phyloP scores from a whole-genome alignment of 1,140 invertebrate genomes.

The Megathymus violae region DNA sequence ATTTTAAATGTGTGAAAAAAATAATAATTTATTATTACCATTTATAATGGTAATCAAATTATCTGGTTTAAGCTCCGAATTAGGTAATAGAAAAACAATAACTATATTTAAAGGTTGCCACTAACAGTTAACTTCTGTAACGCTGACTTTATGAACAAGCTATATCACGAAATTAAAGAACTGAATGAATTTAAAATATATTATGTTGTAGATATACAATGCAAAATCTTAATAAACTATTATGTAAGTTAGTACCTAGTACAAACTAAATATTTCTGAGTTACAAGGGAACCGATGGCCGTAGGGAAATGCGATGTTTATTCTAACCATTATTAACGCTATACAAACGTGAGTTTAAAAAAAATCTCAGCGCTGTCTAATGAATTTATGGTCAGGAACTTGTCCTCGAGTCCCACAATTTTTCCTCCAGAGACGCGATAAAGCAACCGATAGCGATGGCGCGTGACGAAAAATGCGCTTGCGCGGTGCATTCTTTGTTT shows the following conservation, averaged over 20 bases:
- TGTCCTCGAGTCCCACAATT: conserved; percentile 63
- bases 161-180: no score
- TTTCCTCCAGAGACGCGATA: conserved; percentile 68
- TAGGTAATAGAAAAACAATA: no score
- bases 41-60: conserved; percentile 3
- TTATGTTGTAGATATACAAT: no score
- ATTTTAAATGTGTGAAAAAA: conserved; percentile 7
- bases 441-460: conserved; percentile 58
- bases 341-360: conserved; percentile 62
- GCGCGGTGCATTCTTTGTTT: conserved; percentile 19
- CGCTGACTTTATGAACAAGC: no score
- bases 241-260: no score
- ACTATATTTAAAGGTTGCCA: no score
- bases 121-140: no score
- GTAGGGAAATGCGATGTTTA: conserved; percentile 4
- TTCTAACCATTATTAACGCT: conserved; percentile 42
- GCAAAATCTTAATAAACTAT: no score
- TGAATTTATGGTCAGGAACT: conserved; percentile 81
- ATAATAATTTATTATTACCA: conserved; percentile 1
- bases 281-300: no score
- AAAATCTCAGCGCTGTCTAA: conserved; percentile 74
- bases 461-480: conserved; percentile 52
- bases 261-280: no score
- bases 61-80: no score
- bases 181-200: no score